Percentiles rank a stretch among this genome's conserved stretches.
phyloP scores from a whole-genome alignment of 2,888 invertebrate genomes.

The Stramonita haemastoma region DNA sequence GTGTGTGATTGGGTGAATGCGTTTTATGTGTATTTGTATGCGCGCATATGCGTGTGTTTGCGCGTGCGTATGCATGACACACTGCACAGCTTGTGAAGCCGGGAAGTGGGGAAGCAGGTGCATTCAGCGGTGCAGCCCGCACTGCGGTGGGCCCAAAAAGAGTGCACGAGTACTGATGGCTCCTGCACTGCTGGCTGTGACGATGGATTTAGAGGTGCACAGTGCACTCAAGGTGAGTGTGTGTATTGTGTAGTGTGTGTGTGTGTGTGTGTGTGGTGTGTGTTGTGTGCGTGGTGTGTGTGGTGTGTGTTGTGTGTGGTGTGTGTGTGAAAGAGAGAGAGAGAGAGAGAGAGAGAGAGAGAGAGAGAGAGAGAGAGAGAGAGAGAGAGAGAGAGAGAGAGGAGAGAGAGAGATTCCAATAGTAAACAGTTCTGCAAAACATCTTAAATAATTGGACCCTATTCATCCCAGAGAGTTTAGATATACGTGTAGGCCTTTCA shows the following conservation, averaged over 20 bases:
- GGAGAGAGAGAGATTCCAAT: background rate
- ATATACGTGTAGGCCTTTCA: no score
- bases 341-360: background rate
- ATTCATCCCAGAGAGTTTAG: no score
- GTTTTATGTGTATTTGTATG: background rate
- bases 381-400: conserved; percentile 19
- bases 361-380: conserved; percentile 13
- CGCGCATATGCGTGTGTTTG: background rate
- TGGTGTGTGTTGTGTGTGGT: background rate
- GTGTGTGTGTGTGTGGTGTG: no score
- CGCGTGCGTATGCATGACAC: background rate
- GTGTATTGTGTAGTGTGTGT: background rate
- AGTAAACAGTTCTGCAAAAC: no score
- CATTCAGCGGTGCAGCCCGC: conserved; percentile 22
- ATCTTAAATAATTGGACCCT: no score
- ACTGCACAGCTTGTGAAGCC: conserved; percentile 19
- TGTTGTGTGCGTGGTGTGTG: no score
- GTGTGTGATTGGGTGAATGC: no score
- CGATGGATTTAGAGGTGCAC: conserved; percentile 15
- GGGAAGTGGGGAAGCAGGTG: conserved; percentile 34
- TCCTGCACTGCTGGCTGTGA: conserved; percentile 31
- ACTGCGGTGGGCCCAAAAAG: conserved; percentile 26
- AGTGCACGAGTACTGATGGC: conserved; percentile 34
- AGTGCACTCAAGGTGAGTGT: conserved; percentile 26
- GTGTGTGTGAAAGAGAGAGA: background rate